Evolutionary conservation across 2,888 invertebrate species (phyloP).

Genomic region (Drosophila trichaetosa): DNA sequence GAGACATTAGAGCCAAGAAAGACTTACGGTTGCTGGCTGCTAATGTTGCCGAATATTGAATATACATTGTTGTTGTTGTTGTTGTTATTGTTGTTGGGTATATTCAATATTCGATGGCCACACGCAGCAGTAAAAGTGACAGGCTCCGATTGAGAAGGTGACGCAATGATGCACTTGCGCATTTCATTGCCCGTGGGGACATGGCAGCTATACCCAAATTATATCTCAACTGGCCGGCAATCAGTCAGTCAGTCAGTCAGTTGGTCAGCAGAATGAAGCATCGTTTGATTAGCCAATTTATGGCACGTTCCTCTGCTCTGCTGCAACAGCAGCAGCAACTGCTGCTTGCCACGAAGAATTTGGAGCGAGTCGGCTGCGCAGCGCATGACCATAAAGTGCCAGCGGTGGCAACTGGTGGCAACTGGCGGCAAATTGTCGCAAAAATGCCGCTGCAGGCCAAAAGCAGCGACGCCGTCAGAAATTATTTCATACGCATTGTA

Average conservation of each 20-base stretch:
- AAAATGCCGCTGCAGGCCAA: conserved; percentile 79
- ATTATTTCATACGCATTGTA: conserved; percentile 80
- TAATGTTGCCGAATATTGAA: background rate
- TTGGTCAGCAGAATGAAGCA: conserved; percentile 46
- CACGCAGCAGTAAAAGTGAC: conserved; percentile 19
- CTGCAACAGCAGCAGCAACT: conserved; percentile 23
- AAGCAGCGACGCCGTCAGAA: conserved; percentile 67
- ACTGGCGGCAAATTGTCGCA: conserved; percentile 67
- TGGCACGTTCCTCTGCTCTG: conserved; percentile 82
- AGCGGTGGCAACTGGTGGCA: conserved; percentile 21
- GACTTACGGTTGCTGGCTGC: background rate
- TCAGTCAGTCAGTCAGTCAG: conserved; percentile 51
- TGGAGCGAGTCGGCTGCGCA: conserved; percentile 71
- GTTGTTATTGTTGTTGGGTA: background rate
- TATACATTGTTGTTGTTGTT: background rate
- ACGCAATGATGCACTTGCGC: conserved; percentile 23
- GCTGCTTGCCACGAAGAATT: conserved; percentile 73
- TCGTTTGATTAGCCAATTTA: conserved; percentile 84
- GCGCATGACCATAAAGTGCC: conserved; percentile 76
- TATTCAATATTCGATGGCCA: background rate
- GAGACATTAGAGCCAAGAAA: background rate
- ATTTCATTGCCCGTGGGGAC: conserved; percentile 37
- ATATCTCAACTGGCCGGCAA: conserved; percentile 49
- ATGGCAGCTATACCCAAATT: conserved; percentile 64
- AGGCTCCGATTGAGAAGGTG: conserved; percentile 16